Evolutionary conservation across 2,888 invertebrate genomes (phyloP), one percentile per base, ranked within the genome.

Genomic region (Sesamia inferens): DNA sequence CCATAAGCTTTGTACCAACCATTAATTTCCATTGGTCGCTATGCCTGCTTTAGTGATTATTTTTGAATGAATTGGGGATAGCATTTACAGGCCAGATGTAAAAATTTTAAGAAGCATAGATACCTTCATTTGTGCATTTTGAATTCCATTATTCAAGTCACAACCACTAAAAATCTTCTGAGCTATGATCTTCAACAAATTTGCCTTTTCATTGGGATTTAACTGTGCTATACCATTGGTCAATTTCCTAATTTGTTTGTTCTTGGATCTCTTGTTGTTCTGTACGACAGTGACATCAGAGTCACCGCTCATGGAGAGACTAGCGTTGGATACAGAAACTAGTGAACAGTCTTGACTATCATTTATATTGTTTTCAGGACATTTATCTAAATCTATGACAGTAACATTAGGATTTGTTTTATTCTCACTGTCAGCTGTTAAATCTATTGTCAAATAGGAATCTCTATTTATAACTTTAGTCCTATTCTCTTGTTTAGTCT

Each of bases 381-480:
- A 59, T 70, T 89, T 90, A 0, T 88, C 93, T 74, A 95, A 76
- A 82, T 95, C 93, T 57, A 89, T 87, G 10, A 89, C 78, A 2
- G 83, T 86, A 19, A 61, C 42, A n/a, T 67, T 71, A 39, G 54
- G 11, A 22, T 69, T 68, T 44, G 73, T 65, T 16, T 39, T 81
- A n/a, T 69, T 84, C 10, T 83, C 82, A 48, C 84, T 85, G 5
- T 90, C 89, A 0, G 81, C 71, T 2, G 96, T 95, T 68, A 96
- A 88, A 85, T 96, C 96, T 83, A 96, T 94, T 0, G 96, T 96
- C 68, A 93, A 71, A 78, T 88, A 95, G 0, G 94, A 93, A 72
- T 93, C 91, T 10, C 39, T 82, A 63, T 94, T 93, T 6, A 94
- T 93, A 72, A 92, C 86, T 85, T 85, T 93, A 0, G 94, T 94